Evolutionary conservation across 2,113 vertebrate genomes (phyloP).

Genomic region (Gopherus evgoodei): DNA sequence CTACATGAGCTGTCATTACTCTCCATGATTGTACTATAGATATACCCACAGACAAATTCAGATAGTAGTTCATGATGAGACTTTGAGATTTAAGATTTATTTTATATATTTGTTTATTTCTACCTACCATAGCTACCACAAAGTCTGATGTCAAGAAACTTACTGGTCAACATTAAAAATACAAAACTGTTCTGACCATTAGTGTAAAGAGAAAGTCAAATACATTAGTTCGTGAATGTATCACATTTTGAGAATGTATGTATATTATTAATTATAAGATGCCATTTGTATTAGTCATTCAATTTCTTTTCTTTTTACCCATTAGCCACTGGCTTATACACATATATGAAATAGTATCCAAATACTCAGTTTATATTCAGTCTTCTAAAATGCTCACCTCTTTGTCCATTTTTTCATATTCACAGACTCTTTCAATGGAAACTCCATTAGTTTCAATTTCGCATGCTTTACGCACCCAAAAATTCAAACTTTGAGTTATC

Average conservation of each 20-base stretch:
- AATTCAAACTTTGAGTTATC: constrained; percentile 76
- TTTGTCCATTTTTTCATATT: constrained; percentile 74
- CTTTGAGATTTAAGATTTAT: neutral
- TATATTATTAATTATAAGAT: neutral
- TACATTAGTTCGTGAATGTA: neutral
- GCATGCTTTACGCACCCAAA: constrained; percentile 71
- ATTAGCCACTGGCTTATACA: neutral
- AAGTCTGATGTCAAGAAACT: neutral
- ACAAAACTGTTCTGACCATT: neutral
- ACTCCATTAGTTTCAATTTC: constrained; percentile 76
- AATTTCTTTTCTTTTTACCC: neutral
- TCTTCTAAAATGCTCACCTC: constrained; percentile 58
- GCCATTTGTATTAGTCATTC: neutral
- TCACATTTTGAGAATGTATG: neutral
- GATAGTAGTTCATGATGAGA: neutral
- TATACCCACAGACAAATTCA: neutral
- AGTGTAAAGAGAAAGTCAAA: neutral
- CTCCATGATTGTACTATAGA: neutral
- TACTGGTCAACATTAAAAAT: neutral
- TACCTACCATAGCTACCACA: neutral
- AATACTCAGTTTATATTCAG: neutral
- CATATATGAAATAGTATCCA: neutral
- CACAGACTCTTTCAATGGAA: constrained; percentile 74
- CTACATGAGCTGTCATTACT: neutral
- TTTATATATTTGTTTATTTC: neutral